Conservation (phyloP, 2,797 vertebrate species). For the Crocodylus rhombifer region DNA sequence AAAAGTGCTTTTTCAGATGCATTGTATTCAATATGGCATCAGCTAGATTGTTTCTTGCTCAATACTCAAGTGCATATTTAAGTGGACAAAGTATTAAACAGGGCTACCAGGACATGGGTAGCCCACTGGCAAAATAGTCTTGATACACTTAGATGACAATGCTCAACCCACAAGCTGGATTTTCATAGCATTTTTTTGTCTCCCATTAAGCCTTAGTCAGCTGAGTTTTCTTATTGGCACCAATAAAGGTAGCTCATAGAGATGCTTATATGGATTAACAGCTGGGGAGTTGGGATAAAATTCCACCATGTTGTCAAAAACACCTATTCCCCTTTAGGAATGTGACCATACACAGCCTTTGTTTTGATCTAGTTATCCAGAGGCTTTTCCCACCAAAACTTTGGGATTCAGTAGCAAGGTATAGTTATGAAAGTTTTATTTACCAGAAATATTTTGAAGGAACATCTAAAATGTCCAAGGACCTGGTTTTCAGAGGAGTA, state of each 20-base stretch:
- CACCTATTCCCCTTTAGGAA: fast-evolving
- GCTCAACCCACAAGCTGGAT: fast-evolving
- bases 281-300: background rate
- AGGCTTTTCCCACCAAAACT: background rate
- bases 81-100: background rate
- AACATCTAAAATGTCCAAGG: too few species aligned
- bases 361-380: background rate
- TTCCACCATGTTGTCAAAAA: background rate
- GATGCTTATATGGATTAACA: background rate
- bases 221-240: background rate
- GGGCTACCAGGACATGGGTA: background rate
- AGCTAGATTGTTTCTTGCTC: slow-evolving; percentile 37
- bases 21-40: slow-evolving; percentile 49
- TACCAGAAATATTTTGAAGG: too few species aligned
- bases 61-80: slow-evolving; percentile 39
- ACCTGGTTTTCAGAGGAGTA: too few species aligned
- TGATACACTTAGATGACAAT: background rate
- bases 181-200: background rate
- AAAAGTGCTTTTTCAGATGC: slow-evolving; percentile 68
- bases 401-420: background rate
- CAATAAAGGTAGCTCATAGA: fast-evolving
- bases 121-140: background rate
- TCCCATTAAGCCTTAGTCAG: fast-evolving
- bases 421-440: background rate
- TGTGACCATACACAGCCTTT: background rate